These are phyloP conservation scores for Cyprinodon diabolis DNA, from an alignment of 2,797 vertebrate genomes.

Conservation along the genomic window DNA sequence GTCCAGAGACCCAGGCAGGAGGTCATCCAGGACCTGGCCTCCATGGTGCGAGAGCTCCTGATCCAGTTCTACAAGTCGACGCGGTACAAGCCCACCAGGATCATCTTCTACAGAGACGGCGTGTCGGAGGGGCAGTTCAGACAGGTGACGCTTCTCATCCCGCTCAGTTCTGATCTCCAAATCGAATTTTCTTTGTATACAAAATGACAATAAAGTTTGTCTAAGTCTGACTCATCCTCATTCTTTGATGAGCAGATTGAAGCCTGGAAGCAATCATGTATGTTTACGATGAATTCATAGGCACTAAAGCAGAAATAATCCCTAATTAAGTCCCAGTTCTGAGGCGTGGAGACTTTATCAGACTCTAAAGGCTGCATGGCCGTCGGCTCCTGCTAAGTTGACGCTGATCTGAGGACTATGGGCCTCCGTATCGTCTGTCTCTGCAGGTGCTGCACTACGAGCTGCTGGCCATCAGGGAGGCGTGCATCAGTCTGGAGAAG, in stretches of 20 bases:
- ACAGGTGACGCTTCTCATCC: constrained; percentile 75
- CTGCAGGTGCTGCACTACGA: constrained; percentile 95
- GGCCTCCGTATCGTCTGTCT: not conserved
- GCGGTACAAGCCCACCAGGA: constrained; percentile 95
- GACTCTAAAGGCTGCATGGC: too few relatives aligned
- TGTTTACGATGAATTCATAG: too few relatives aligned
- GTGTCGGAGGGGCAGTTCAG: constrained; percentile 98
- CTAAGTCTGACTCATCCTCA: too few relatives aligned
- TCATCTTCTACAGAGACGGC: constrained; percentile 97
- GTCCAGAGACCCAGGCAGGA: constrained; percentile 96
- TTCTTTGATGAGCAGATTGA: too few relatives aligned
- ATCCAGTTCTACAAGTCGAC: constrained; percentile 99
- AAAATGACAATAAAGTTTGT: too few relatives aligned
- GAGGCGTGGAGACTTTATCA: too few relatives aligned
- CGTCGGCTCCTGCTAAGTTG: too few relatives aligned
- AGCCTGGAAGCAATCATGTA: too few relatives aligned
- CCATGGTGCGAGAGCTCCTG: constrained; percentile 96
- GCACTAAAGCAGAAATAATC: too few relatives aligned
- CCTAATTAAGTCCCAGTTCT: too few relatives aligned
- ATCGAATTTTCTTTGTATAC: not conserved
- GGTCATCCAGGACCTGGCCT: constrained; percentile 95
- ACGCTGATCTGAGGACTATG: too few relatives aligned
- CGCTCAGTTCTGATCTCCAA: not conserved
- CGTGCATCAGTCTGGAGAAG: constrained; percentile 96
- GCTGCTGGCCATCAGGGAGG: constrained; percentile 95